Evolutionary conservation across 1,140 invertebrate species (phyloP), one percentile per base, ranked within the genome.

Genomic region (Drosophila triauraria): DNA sequence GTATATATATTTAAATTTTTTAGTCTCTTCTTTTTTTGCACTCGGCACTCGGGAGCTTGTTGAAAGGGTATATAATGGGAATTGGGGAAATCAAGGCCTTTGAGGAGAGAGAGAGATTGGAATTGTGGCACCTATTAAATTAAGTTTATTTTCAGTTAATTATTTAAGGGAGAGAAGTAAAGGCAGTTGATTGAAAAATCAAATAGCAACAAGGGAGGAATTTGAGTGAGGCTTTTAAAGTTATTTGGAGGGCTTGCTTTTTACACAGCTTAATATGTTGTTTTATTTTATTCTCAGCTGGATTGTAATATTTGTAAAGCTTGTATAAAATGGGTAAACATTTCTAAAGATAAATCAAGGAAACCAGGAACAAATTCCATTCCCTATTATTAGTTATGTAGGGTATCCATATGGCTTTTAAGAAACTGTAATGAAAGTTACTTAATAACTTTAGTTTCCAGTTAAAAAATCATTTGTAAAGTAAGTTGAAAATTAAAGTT

Each of bases 1-100:
- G 43, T 64, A 76, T 70, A 76, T 76, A 63, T 91, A 91, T 90
- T 91, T 86, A 79, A 75, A 85, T 86, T 81, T 53, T 72, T 42
- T 43, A 50, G n/a, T 38, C 50, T 72, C 56, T 65, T 57, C 50
- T 63, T 63, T 64, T 57, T 58, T 48, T 62, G 48, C 61, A 54
- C 63, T 70, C 67, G 42, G 48, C 67, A 70, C 67, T 68, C 46
- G 48, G 48, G 20, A 54, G 62, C 48, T 65, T 71, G 68, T 57
- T 76, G 74, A 75, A 75, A 64, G 74, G 71, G 71, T 57, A 56
- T 57, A 50, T 46, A 62, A 30, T 62, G 25, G 30, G 13, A 54
- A 20, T 54, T 54, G 62, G 17, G 38, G 3, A 42, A 54, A 51
- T 47, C 5, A 40, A 27, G 59, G 13, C 27, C 15, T 48, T 23